Percentiles rank a stretch among this genome's conserved stretches.
Conservation (phyloP, 2,888 invertebrate genomes). For the Mesorhabditis spiculigera region DNA sequence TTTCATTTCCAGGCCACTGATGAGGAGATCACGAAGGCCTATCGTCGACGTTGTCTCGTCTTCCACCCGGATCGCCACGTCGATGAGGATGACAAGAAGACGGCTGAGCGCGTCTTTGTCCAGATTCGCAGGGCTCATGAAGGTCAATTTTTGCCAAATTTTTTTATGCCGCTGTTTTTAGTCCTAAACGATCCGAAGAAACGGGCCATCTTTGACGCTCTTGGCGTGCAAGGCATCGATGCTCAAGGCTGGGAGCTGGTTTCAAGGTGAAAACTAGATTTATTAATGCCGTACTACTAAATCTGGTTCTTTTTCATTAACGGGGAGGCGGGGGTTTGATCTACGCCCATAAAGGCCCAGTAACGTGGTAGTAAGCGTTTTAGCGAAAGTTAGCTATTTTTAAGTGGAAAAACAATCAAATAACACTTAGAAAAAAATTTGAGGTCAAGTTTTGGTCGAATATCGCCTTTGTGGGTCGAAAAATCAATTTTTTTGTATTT, state of each 20-base stretch:
- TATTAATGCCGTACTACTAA: too few species aligned
- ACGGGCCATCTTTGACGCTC: conserved; percentile 86
- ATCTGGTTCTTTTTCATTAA: too few species aligned
- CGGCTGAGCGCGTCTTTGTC: conserved; percentile 87
- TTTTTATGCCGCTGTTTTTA: conserved; percentile 55
- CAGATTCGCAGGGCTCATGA: conserved; percentile 90
- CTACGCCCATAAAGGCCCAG: too few species aligned
- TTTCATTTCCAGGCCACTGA: conserved; percentile 73
- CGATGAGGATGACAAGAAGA: conserved; percentile 75
- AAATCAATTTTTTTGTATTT: too few species aligned
- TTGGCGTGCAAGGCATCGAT: conserved; percentile 84
- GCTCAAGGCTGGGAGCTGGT: conserved; percentile 67
- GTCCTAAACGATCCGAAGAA: conserved; percentile 87
- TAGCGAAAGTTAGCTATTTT: too few species aligned
- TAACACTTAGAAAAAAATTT: too few species aligned
- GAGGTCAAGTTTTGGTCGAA: too few species aligned
- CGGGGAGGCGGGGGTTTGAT: too few species aligned
- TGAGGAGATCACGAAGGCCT: conserved; percentile 90
- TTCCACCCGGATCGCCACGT: conserved; percentile 96
- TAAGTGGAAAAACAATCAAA: too few species aligned
- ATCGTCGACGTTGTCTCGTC: conserved; percentile 81
- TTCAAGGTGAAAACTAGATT: neutral
- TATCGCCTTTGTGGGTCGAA: too few species aligned
- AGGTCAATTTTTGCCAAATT: conserved; percentile 63
- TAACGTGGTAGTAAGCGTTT: too few species aligned